phyloP scores from a whole-genome alignment of 2,797 vertebrate genomes.

The Sebastes nivosus region DNA sequence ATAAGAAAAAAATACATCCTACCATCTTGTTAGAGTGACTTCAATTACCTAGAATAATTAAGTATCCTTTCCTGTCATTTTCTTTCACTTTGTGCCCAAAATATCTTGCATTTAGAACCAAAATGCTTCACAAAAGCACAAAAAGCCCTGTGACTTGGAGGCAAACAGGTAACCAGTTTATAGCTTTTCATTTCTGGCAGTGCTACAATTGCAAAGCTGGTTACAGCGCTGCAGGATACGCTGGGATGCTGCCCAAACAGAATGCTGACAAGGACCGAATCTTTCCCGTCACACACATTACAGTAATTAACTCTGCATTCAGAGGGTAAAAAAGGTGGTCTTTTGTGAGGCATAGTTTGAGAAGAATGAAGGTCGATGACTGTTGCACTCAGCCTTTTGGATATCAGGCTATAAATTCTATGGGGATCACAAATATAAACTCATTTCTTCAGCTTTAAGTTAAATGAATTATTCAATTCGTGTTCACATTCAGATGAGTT shows the following conservation, averaged over 20 bases:
- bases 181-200: background rate
- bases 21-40: background rate
- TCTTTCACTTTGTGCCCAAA: background rate
- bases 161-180: background rate
- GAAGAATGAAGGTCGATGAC: conserved; percentile 4
- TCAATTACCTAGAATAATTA: background rate
- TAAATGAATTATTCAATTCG: conserved; percentile 18
- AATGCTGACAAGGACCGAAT: conserved; percentile 55
- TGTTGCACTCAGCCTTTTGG: background rate
- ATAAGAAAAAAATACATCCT: background rate
- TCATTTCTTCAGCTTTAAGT: background rate
- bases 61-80: background rate
- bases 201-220: background rate
- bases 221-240: background rate
- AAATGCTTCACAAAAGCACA: background rate
- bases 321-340: conserved; percentile 24
- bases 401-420: background rate
- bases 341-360: conserved; percentile 15
- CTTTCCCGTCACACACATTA: conserved; percentile 48
- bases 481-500: conserved; percentile 11
- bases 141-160: background rate
- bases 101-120: background rate
- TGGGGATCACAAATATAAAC: background rate
- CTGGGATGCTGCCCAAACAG: conserved; percentile 38
- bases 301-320: conserved; percentile 58